Evolutionary conservation across 2,888 invertebrate genomes (phyloP).

Genomic region (Ophioninae sp.): DNA sequence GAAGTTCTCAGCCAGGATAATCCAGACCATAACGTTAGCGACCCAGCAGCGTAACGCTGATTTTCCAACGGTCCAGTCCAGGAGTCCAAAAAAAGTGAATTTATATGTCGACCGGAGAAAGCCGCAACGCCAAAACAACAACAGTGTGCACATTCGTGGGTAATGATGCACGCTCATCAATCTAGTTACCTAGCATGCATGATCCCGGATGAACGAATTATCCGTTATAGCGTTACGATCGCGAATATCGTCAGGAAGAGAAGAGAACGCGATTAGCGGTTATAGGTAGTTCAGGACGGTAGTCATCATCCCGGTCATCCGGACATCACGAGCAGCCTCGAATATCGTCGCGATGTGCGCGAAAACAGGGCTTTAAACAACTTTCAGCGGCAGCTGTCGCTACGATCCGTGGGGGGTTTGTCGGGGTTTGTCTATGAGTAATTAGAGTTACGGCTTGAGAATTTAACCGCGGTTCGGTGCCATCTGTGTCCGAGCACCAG

Average conservation of each 20-base stretch:
- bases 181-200: background rate
- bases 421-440: slow-evolving; percentile 80
- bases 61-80: no score
- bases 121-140: background rate
- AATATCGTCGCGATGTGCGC: slow-evolving; percentile 30
- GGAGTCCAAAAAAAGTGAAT: no score
- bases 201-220: background rate
- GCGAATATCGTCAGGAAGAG: background rate
- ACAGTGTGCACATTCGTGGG: background rate
- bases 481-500: slow-evolving; percentile 79
- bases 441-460: slow-evolving; percentile 81
- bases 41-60: no score
- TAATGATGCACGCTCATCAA: background rate
- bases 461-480: slow-evolving; percentile 80
- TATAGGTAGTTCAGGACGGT: background rate
- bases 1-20: no score
- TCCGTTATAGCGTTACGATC: slow-evolving; percentile 55
- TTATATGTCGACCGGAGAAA: no score
- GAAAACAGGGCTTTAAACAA: slow-evolving; percentile 73
- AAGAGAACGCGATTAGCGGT: background rate
- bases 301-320: background rate
- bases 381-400: slow-evolving; percentile 80
- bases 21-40: no score
- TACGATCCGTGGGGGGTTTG: slow-evolving; percentile 71
- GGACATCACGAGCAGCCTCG: slow-evolving; percentile 29